Conservation (phyloP, 1,140 invertebrate species). For the Zophobas atratus region DNA sequence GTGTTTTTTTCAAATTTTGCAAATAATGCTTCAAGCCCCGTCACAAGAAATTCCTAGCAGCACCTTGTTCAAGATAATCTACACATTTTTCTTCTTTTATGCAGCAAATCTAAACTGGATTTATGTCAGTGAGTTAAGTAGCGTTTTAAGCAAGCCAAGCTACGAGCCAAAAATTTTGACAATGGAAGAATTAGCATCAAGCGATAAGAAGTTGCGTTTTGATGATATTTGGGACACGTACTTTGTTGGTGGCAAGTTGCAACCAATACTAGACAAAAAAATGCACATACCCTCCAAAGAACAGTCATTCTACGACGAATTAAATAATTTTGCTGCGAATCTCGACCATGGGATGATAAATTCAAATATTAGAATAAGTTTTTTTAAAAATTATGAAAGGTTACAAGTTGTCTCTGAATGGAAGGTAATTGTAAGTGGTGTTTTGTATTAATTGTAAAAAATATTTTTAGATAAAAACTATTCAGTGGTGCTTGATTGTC, state of each 20-base stretch:
- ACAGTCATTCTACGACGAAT: no score
- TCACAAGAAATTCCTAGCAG: not conserved
- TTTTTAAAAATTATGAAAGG: no score
- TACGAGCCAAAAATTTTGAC: constrained; percentile 11
- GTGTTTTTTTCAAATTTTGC: constrained; percentile 1
- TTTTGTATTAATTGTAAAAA: no score
- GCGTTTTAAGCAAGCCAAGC: constrained; percentile 3
- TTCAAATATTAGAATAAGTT: no score
- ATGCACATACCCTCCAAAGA: no score
- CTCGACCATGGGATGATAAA: not conserved
- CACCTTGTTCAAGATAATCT: not conserved
- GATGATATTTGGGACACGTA: not conserved
- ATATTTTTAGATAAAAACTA: no score
- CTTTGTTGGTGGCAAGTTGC: not conserved
- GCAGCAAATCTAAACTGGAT: constrained; percentile 9
- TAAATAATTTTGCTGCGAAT: not conserved
- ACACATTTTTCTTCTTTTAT: not conserved
- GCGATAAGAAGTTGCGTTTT: constrained; percentile 9
- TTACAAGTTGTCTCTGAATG: no score
- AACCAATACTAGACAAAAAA: not conserved
- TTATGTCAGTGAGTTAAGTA: constrained; percentile 1
- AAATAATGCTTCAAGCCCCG: not conserved
- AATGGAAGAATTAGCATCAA: constrained; percentile 1
- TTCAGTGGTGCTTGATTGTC: no score
- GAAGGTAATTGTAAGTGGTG: no score